Evolutionary conservation across 2,797 vertebrate species (phyloP), one percentile per base, ranked within the genome.

Genomic region (Enteromius mattozi): DNA sequence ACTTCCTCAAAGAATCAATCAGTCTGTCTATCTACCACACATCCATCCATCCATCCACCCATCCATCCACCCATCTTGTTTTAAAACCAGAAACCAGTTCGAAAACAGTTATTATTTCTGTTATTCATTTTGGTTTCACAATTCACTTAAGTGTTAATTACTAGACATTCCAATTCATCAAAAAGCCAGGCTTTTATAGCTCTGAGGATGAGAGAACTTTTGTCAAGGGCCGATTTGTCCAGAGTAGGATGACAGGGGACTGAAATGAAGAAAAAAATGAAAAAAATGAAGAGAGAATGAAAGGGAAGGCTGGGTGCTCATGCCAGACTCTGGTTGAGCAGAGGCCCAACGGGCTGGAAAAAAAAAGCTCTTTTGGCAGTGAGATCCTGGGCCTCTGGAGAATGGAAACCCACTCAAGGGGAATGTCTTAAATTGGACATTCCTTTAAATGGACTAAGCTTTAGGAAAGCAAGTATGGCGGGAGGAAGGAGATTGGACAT

Each of bases 391-490:
- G 63, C 85, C 88, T 88, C 91, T 40, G 8, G 91, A 93, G 91
- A 92, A 88, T 81, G 47, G 68, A 92, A 92, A 92, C 87, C 51
- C 86, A 91, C 89, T 92, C 88, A 89, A 88, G 90, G 88, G 91
- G 91, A 93, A 93, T 87, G 92, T 89, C 92, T 92, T 88, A 92
- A 92, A 93, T 91, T 91, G 91, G 90, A 93, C 88, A 89, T 85
- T 74, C 59, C 80, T 85, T 88, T 85, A 89, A 86, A 93, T 87
- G 89, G 81, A 51, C 86, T 82, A 80, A 76, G 86, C 80, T 91
- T 83, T 88, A 87, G 87, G 85, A 90, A 87, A 85, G 82, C 6
- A 87, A 77, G 88, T 72, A 75, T 47, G 6, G 27, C 19, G 19
- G 30, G 76, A 35, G 54, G 45, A 61, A 47, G 56, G 47, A 30